Conservation (phyloP, 2,797 vertebrate species). For the Sebastes minor region DNA sequence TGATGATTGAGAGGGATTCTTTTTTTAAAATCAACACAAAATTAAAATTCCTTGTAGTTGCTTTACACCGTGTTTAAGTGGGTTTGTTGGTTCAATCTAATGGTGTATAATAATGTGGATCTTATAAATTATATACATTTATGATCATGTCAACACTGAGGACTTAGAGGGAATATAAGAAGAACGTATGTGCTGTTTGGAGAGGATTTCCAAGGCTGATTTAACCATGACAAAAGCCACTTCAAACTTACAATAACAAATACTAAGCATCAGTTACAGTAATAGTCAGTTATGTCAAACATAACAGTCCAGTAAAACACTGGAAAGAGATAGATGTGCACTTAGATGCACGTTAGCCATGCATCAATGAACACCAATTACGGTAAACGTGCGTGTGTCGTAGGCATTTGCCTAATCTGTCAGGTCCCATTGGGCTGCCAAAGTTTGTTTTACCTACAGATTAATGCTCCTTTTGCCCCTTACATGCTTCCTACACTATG, state of each 20-base stretch:
- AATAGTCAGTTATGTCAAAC: not conserved
- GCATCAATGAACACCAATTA: too few species aligned
- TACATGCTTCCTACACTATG: not conserved
- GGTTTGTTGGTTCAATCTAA: not conserved
- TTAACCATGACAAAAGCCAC: not conserved
- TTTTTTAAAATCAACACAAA: not conserved
- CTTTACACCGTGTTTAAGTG: not conserved
- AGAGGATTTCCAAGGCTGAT: not conserved
- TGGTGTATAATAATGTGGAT: not conserved
- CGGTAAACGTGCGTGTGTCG: too few species aligned
- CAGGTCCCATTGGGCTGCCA: not conserved
- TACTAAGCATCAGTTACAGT: not conserved
- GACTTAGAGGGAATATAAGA: not conserved
- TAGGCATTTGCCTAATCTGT: not conserved
- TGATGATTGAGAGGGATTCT: too few species aligned
- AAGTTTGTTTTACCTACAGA: not conserved
- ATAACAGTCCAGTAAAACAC: not conserved
- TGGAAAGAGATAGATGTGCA: too few species aligned
- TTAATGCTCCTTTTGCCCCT: not conserved
- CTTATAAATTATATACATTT: not conserved
- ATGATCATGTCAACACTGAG: not conserved
- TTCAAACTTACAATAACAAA: not conserved
- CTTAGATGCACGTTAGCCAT: too few species aligned
- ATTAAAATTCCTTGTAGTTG: not conserved
- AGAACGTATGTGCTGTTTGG: fast-evolving